Evolutionary conservation across 2,113 vertebrate species (phyloP).

Genomic region (Telmatochromis sp.): DNA sequence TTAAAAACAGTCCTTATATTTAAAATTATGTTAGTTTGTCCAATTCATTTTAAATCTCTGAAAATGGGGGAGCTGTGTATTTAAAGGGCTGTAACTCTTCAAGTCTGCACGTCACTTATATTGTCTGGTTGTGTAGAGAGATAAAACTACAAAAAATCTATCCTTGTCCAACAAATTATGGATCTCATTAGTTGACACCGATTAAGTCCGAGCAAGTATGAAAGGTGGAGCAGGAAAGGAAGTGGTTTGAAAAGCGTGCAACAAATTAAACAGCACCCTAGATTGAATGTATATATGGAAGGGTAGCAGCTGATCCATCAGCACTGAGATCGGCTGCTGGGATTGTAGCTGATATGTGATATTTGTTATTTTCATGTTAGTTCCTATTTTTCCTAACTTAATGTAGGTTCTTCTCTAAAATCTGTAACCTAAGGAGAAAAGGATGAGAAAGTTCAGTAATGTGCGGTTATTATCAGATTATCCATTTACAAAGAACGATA

Average conservation of each 20-base stretch:
- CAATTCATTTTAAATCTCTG: background rate
- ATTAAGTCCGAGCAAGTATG: rapidly evolving
- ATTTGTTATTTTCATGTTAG: background rate
- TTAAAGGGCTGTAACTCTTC: background rate
- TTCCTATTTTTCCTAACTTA: background rate
- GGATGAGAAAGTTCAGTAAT: background rate
- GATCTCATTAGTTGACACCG: background rate
- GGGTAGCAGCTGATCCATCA: background rate
- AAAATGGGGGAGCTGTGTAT: background rate
- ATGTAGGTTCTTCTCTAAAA: background rate
- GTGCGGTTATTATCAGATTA: background rate
- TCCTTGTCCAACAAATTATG: background rate
- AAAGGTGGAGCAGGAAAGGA: background rate
- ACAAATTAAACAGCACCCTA: background rate
- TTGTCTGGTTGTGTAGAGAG: background rate
- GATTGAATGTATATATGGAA: background rate
- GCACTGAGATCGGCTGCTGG: background rate
- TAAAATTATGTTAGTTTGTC: background rate
- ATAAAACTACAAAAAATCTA: background rate
- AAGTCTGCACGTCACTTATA: background rate
- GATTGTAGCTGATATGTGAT: background rate
- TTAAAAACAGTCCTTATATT: background rate
- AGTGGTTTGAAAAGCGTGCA: rapidly evolving
- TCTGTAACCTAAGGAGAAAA: background rate
- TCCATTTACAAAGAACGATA: background rate